Evolutionary conservation across 1,140 invertebrate species (phyloP), one percentile per base, ranked within the genome.

Genomic region (Hyposmocoma kahamanoa): DNA sequence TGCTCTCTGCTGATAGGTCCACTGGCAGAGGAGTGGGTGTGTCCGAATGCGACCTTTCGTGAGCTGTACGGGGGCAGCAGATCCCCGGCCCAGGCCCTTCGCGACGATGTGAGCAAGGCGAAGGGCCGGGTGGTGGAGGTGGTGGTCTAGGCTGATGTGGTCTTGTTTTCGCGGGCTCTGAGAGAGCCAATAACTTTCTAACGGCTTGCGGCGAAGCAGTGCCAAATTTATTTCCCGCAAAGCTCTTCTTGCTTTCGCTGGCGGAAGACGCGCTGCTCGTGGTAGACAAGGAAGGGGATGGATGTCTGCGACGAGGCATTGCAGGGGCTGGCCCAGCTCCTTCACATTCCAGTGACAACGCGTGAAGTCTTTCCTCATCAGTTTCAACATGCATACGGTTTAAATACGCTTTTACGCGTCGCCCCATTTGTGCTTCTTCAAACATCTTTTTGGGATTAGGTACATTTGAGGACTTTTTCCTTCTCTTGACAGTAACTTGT

Each of bases 391-490:
- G 94, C 88, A 99, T 92, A 67, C 97, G 95, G 34, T 93, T 93
- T 22, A 99, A 87, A 85, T 99, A 99, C 0, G 97, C 95, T 79
- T 98, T 98, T 0, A 99, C 97, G 38, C 97, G 88, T 5, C 97
- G 89, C 13, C 97, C 96, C 97, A 99, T 99, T 86, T 99, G 96
- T 19, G 97, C 96, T 89, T 99, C 97, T 85, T 99, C 97, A 84
- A 97, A 98, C 96, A 99, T 98, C 82, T 98, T 98, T 86, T 98
- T 98, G 28, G 96, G 94, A 85, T 98, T 98, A 0, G 96, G 96
- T 0, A 95, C 91, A 5, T 95, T 93, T 1, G 95, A 92, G 0
- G 95, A 96, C 68, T 98, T 98, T 77, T 97, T 96, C 41, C 96
- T 89, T 63, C 94, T 86, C 71, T 97, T 97, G 1, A 97, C 95